Percentiles rank a stretch among this genome's conserved stretches.
phyloP scores from a whole-genome alignment of 2,888 invertebrate species.

The Minunthozetes semirufus region DNA sequence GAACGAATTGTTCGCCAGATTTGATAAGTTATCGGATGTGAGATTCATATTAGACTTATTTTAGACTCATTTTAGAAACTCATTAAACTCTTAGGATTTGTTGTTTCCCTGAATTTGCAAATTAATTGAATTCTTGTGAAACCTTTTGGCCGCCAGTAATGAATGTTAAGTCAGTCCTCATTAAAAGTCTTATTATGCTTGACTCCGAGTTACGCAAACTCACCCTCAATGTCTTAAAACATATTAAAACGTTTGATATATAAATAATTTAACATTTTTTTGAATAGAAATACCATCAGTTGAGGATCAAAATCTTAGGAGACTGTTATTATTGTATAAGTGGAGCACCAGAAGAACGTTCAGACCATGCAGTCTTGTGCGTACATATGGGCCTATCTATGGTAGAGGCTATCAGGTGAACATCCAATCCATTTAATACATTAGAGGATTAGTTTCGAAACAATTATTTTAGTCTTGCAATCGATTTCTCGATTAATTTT shows the following conservation, averaged over 20 bases:
- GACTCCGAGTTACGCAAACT: background rate
- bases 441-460: background rate
- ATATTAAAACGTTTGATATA: background rate
- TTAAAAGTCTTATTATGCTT: background rate
- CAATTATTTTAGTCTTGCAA: background rate
- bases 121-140: constrained; percentile 20
- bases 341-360: constrained; percentile 78
- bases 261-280: constrained; percentile 42
- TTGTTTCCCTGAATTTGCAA: constrained; percentile 8
- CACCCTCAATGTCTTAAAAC: background rate
- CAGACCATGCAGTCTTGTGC: constrained; percentile 62
- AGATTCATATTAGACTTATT: constrained; percentile 41
- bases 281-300: constrained; percentile 80
- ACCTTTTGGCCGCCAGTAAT: background rate
- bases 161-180: background rate
- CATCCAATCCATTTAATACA: constrained; percentile 41
- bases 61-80: too few relatives aligned
- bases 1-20: constrained; percentile 89
- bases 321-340: constrained; percentile 98
- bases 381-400: constrained; percentile 94
- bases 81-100: background rate
- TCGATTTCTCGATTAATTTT: background rate
- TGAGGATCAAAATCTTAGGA: constrained; percentile 89
- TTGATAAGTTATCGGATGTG: constrained; percentile 70
- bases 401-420: constrained; percentile 93